Evolutionary conservation across 2,888 invertebrate genomes (phyloP), one percentile per base, ranked within the genome.

Genomic region (Ommatoiulus sabulosus): DNA sequence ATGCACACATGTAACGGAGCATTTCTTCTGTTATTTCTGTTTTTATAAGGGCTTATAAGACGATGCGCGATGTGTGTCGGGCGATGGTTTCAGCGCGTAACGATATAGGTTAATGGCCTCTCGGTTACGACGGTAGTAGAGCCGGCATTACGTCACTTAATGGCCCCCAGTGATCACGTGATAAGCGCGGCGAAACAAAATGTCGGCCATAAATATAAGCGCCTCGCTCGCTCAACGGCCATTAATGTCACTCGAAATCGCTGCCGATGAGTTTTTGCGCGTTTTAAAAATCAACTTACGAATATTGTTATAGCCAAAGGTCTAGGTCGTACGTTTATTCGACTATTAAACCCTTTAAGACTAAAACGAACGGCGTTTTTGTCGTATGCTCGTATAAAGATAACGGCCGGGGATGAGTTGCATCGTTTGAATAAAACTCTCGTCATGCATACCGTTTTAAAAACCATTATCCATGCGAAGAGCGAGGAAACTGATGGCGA

Each of bases 201-300:
- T 72, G 72, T 63, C 63, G 72, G 72, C 72, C 72, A 72, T 72
- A 72, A 72, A 72, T 72, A 72, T 72, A 72, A 20, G 63, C 72
- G 24, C 72, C 3, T 24, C 10, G 72, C 24, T n/a, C 24, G 72
- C 72, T 72, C 72, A 35, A 72, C 72, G 72, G 24, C 72, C 72
- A 72, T 72, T 72, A 72, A 24, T 72, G 72, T 72, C 72, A 72
- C 72, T 72, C 24, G 72, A 72, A 72, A 72, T 72, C 24, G 72
- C 72, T 72, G 72, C 72, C 72, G 72, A 72, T 72, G 72, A 72
- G 72, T 24, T 24, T 72, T 72, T 72, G 10, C 24, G 72, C 72
- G 20, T 24, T 72, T 72, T 72, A 72, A 72, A 72, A 72, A 72
- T 72, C 72, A 72, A 72, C 72, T 72, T 72, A 72, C 24, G 72